Base-by-base conservation (phyloP, 1,140 invertebrate species). In the Phortica variegata region DNA sequence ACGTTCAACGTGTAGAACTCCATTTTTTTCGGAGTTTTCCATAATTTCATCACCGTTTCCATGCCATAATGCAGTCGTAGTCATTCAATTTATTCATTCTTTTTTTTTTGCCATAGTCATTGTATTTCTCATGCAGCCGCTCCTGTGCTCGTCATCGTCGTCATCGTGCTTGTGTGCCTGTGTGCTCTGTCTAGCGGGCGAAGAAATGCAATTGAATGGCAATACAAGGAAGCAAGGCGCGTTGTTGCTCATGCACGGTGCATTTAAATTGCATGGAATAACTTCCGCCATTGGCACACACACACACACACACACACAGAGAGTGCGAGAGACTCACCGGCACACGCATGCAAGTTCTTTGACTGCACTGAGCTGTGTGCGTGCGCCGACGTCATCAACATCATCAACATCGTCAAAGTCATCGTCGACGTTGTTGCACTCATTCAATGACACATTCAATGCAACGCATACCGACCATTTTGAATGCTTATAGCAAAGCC, bases 231-330 rank as follows among this genome's bases (percentile, higher is more conserved):
- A 12, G 13, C 15, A 17, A 32, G 19, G n/a, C 47, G n/a, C 32
- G 36, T 26, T 13, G 29, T 23, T 16, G n/a, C 9, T 18, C 38
- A 47, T 45, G 43, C 50, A 52, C 56, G 52, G 56, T 60, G 63
- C 57, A 68, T 68, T 68, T 68, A 68, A 68, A 68, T 68, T 68
- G 63, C 65, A 69, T 63, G 63, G 65, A 65, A 69, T 60, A 58
- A 69, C 63, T 68, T 68, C 63, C 63, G 31, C 59, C 52, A 42
- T 7, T 13, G 6, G 13, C n/a, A 36, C 6, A 36, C n/a, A 36
- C 33, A 44, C 8, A 39, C 19, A 33, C 42, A 48, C 26, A 47
- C 3, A 51, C 13, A 36, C 17, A 40, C 16, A 20, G 9, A 48
- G 10, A 47, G 16, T 23, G 23, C 15, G 36, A 23, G 29, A 20